phyloP scores from a whole-genome alignment of 2,113 vertebrate species.

The Pungitius pungitius region DNA sequence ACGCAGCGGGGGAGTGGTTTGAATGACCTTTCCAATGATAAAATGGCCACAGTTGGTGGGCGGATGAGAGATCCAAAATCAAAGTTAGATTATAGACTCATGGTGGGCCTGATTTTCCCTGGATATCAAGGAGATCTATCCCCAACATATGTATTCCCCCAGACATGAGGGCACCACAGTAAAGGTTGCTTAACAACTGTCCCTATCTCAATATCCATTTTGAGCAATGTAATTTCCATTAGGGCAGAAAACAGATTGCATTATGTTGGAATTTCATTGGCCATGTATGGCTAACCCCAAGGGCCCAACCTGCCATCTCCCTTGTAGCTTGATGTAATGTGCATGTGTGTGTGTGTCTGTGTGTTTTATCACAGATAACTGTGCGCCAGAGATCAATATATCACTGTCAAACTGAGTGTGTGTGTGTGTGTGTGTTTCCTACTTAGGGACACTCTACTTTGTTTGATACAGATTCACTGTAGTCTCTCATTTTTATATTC shows the following conservation, averaged over 20 bases:
- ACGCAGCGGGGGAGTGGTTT: neutral
- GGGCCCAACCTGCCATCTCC: slow-evolving; percentile 25
- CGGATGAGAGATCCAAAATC: neutral
- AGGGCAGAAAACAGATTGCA: slow-evolving; percentile 37
- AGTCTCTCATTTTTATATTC: slow-evolving; percentile 8
- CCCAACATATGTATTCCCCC: slow-evolving; percentile 6
- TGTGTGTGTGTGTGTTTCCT: slow-evolving; percentile 38
- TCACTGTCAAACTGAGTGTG: slow-evolving; percentile 41
- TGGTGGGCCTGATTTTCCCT: neutral
- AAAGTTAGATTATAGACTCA: neutral
- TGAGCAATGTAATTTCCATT: slow-evolving; percentile 44
- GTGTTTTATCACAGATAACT: slow-evolving; percentile 30
- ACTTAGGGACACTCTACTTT: slow-evolving; percentile 17
- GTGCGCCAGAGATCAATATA: slow-evolving; percentile 55
- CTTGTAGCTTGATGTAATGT: slow-evolving; percentile 25
- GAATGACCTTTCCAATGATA: slow-evolving; percentile 9
- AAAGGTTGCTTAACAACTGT: slow-evolving; percentile 17
- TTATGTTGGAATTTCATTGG: slow-evolving; percentile 34
- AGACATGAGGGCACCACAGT: slow-evolving; percentile 3
- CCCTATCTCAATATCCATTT: slow-evolving; percentile 16
- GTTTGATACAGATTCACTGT: slow-evolving; percentile 35
- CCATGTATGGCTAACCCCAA: slow-evolving; percentile 24
- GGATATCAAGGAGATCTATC: neutral
- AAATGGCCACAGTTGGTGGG: slow-evolving; percentile 7
- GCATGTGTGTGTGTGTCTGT: neutral